These are phyloP conservation scores for Ibycter americanus DNA, from an alignment of 2,797 vertebrate species.

Conservation along the genomic window DNA sequence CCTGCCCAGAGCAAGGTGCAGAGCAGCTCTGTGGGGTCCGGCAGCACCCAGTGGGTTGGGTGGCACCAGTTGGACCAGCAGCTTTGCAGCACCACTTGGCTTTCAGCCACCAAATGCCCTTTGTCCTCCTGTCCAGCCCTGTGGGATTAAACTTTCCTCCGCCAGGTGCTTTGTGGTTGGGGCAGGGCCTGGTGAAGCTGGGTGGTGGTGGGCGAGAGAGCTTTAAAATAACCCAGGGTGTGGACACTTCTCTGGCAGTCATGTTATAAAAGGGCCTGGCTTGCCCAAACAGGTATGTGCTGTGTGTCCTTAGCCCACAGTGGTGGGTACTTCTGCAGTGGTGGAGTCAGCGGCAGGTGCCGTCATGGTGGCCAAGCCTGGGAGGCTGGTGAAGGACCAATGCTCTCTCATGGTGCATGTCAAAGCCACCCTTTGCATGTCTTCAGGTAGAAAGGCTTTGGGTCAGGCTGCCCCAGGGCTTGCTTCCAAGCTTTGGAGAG, in stretches of 20 bases:
- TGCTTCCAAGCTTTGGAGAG: neutral
- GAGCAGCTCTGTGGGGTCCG: neutral
- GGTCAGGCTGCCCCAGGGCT: neutral
- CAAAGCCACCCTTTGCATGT: neutral
- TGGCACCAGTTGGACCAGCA: neutral
- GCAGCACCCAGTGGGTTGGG: neutral
- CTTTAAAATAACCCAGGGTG: conserved; percentile 43
- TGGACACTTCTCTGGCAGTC: neutral
- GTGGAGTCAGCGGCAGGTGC: neutral
- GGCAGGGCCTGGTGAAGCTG: neutral
- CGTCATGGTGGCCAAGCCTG: neutral
- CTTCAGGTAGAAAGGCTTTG: neutral
- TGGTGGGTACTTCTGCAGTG: neutral
- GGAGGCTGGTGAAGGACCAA: neutral
- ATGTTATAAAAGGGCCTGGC: neutral
- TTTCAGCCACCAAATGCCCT: neutral
- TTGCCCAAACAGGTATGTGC: conserved; percentile 12
- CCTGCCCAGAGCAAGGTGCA: neutral
- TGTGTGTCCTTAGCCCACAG: rapidly evolving
- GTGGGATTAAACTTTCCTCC: neutral
- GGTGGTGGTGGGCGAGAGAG: neutral
- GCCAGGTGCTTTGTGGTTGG: conserved; percentile 40
- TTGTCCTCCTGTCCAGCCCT: conserved; percentile 5
- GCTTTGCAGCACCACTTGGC: neutral
- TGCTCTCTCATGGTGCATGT: no score